phyloP scores from a whole-genome alignment of 2,797 vertebrate species.

The Girardinus metallicus region DNA sequence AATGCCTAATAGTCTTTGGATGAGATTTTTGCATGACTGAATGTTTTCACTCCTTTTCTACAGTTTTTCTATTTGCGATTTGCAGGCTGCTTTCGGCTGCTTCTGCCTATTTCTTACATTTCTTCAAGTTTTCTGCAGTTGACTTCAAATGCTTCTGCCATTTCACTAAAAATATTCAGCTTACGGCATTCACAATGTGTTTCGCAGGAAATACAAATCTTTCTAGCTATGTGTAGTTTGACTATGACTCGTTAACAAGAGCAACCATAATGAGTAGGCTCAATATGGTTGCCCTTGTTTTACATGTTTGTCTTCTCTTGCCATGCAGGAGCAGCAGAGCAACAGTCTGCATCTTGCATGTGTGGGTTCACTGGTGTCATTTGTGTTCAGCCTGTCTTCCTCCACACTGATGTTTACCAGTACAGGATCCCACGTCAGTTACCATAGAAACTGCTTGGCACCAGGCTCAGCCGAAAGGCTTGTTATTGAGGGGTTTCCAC shows the following conservation, averaged over 20 bases:
- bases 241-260: neutral
- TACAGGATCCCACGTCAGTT: constrained; percentile 64
- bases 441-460: constrained; percentile 70
- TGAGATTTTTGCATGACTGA: no score
- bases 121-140: no score
- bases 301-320: neutral
- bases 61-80: no score
- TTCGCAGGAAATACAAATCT: no score
- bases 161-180: no score
- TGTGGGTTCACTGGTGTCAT: constrained; percentile 30
- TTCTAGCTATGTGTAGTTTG: neutral
- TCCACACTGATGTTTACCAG: constrained; percentile 61
- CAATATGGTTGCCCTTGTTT: neutral
- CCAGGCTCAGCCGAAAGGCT: constrained; percentile 37
- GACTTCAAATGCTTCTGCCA: no score
- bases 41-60: no score
- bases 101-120: no score
- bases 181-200: no score
- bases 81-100: no score
- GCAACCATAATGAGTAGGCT: neutral
- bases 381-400: constrained; percentile 36
- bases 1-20: no score
- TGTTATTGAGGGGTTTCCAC: constrained; percentile 44
- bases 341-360: constrained; percentile 20
- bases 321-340: neutral